These are phyloP conservation scores for Pecten maximus DNA, from an alignment of 2,888 invertebrate genomes.

Conservation along the genomic window DNA sequence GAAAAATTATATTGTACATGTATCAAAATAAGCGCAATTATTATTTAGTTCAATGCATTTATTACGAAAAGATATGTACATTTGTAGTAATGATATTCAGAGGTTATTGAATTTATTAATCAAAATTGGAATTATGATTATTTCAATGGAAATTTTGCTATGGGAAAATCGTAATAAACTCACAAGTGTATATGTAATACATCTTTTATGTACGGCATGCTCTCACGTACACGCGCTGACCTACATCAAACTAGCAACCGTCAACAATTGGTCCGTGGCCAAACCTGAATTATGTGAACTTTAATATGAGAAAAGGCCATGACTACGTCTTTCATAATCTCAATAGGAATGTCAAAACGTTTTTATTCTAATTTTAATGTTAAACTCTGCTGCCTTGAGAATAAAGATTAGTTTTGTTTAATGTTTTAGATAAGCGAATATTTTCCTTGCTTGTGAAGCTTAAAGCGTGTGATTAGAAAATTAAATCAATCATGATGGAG, in stretches of 20 bases:
- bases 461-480: background rate
- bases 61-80: too few species aligned
- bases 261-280: background rate
- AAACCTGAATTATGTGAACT: background rate
- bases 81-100: too few species aligned
- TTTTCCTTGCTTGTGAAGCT: background rate
- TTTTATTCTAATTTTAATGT: background rate
- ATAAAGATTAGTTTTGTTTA: background rate
- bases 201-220: too few species aligned
- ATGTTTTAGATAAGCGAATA: background rate
- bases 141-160: too few species aligned
- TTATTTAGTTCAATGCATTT: too few species aligned
- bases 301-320: background rate
- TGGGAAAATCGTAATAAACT: too few species aligned
- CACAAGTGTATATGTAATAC: too few species aligned
- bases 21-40: too few species aligned
- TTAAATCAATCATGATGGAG: background rate
- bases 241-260: background rate
- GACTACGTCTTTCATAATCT: background rate
- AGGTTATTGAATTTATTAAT: too few species aligned
- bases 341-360: background rate
- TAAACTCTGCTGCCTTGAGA: background rate
- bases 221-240: background rate
- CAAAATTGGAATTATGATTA: too few species aligned
- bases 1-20: too few species aligned